Evolutionary conservation across 2,797 vertebrate species (phyloP).

Genomic region (Mus spretus): DNA sequence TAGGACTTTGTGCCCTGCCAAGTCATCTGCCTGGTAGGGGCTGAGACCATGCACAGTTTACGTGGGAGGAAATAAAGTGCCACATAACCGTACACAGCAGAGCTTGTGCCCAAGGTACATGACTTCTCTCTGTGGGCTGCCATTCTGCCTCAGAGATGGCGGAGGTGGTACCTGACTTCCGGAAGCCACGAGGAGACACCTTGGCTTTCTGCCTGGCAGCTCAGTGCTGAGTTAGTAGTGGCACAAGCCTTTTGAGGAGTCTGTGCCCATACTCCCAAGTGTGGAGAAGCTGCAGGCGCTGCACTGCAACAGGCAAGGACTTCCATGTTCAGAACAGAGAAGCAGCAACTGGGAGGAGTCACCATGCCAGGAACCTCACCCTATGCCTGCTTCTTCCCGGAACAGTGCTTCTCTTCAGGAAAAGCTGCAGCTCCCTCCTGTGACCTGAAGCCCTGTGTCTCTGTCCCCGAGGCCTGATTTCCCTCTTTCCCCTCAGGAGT

Average conservation of each 20-base stretch:
- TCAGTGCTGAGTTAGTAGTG: neutral
- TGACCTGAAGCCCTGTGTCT: neutral
- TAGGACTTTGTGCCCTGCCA: neutral
- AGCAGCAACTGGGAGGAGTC: neutral
- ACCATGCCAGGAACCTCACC: neutral
- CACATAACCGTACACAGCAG: neutral
- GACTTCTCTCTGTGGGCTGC: neutral
- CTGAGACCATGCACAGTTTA: neutral
- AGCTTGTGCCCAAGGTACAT: neutral
- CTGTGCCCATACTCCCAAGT: neutral
- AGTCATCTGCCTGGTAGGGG: neutral
- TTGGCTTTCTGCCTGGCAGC: neutral
- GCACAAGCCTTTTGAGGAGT: neutral
- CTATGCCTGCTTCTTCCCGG: neutral
- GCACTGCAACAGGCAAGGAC: neutral
- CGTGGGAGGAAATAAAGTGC: neutral
- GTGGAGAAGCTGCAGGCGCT: neutral
- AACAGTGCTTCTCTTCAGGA: neutral
- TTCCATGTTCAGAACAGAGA: neutral
- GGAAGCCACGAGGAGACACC: neutral
- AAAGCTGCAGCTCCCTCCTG: neutral
- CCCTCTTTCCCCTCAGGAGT: slow-evolving; percentile 62
- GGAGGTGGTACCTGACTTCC: neutral
- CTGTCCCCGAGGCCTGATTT: slow-evolving; percentile 21
- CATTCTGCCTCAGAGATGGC: neutral